phyloP scores from a whole-genome alignment of 2,797 vertebrate species.

The Mormyrus hasselquistii region DNA sequence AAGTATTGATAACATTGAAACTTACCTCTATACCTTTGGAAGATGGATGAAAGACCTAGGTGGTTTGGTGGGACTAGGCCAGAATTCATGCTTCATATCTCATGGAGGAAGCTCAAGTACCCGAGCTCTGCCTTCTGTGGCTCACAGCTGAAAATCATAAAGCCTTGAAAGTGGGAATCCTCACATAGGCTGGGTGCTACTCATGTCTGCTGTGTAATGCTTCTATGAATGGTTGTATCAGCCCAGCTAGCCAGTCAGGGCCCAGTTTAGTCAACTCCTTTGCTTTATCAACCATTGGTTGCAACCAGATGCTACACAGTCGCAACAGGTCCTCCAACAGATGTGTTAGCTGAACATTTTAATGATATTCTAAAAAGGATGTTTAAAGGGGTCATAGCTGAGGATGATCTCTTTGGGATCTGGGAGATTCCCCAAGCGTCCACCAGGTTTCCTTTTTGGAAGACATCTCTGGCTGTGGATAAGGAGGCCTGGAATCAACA shows the following conservation, averaged over 20 bases:
- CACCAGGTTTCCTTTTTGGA: background rate
- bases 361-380: background rate
- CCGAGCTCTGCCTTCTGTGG: background rate
- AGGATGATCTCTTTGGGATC: slow-evolving; percentile 1
- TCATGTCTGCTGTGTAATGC: background rate
- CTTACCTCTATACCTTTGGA: background rate
- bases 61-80: background rate
- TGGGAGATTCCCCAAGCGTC: background rate
- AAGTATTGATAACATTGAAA: background rate
- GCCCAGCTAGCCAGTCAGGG: background rate
- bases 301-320: background rate
- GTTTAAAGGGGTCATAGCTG: slow-evolving; percentile 3
- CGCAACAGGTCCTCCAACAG: slow-evolving; percentile 1
- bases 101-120: background rate
- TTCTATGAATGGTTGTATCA: background rate
- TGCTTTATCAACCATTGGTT: background rate
- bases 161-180: background rate
- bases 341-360: background rate
- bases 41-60: background rate
- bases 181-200: background rate
- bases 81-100: background rate
- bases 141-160: background rate
- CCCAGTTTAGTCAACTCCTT: background rate
- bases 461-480: background rate
- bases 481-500: background rate